Conservation (phyloP, 2,888 invertebrate species). For the Platynereis dumerilii region DNA sequence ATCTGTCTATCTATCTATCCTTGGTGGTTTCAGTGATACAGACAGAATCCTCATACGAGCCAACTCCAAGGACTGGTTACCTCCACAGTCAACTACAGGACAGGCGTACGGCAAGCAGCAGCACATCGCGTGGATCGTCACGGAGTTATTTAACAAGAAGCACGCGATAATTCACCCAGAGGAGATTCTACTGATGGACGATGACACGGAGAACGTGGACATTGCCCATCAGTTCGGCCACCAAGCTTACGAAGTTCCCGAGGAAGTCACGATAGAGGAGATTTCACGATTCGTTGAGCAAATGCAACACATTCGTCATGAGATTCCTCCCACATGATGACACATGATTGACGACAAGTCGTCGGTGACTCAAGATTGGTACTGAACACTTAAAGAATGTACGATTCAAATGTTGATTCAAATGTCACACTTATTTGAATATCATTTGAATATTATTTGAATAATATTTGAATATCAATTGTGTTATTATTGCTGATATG, state of each 20-base stretch:
- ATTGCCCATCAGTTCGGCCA: constrained; percentile 52
- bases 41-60: constrained; percentile 49
- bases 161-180: constrained; percentile 46
- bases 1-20: no score
- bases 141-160: constrained; percentile 46
- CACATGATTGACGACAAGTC: no score
- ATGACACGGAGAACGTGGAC: constrained; percentile 49
- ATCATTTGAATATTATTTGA: no score
- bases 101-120: constrained; percentile 48
- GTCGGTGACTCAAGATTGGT: no score
- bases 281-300: constrained; percentile 7
- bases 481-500: no score
- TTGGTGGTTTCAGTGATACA: constrained; percentile 49
- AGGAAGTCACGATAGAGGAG: constrained; percentile 37
- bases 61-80: constrained; percentile 48
- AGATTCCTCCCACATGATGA: not conserved
- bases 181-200: constrained; percentile 52
- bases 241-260: constrained; percentile 44
- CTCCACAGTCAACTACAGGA: constrained; percentile 15
- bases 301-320: constrained; percentile 1
- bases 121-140: constrained; percentile 49
- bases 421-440: no score
- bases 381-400: no score
- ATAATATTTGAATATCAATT: no score
- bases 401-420: no score